These are phyloP conservation scores for Hypomecis punctinalis DNA, from an alignment of 2,888 invertebrate species.

Conservation along the genomic window DNA sequence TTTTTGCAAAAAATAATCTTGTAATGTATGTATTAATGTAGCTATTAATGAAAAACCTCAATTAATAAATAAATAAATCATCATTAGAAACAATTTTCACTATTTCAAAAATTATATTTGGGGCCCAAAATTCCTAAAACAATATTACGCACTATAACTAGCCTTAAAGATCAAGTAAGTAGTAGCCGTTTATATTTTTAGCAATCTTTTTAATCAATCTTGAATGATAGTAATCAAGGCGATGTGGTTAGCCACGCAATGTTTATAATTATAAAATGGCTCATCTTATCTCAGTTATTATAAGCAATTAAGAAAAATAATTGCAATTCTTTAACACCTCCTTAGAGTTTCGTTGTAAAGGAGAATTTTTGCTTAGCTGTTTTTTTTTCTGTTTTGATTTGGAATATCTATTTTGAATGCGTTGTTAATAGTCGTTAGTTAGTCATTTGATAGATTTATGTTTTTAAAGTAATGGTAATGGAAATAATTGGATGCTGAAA, in stretches of 20 bases:
- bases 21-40: no score
- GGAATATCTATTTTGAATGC: slow-evolving; percentile 6
- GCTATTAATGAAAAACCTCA: no score
- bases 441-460: slow-evolving; percentile 1
- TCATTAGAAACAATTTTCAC: no score
- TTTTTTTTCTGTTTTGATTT: slow-evolving; percentile 15
- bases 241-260: background rate
- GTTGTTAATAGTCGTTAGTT: slow-evolving; percentile 1
- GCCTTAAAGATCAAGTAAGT: slow-evolving; percentile 5
- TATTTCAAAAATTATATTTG: no score
- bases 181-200: slow-evolving; percentile 8
- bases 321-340: slow-evolving; percentile 6
- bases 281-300: slow-evolving; percentile 4
- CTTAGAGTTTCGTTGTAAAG: background rate
- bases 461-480: background rate
- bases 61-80: no score
- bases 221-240: slow-evolving; percentile 4
- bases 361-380: no score
- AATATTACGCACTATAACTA: background rate
- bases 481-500: background rate
- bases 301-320: slow-evolving; percentile 10
- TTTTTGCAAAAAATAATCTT: no score
- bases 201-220: slow-evolving; percentile 27
- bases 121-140: no score
- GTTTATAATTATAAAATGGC: slow-evolving; percentile 1